Evolutionary conservation across 2,888 invertebrate genomes (phyloP), one percentile per base, ranked within the genome.

Genomic region (Drosophila sordidula): DNA sequence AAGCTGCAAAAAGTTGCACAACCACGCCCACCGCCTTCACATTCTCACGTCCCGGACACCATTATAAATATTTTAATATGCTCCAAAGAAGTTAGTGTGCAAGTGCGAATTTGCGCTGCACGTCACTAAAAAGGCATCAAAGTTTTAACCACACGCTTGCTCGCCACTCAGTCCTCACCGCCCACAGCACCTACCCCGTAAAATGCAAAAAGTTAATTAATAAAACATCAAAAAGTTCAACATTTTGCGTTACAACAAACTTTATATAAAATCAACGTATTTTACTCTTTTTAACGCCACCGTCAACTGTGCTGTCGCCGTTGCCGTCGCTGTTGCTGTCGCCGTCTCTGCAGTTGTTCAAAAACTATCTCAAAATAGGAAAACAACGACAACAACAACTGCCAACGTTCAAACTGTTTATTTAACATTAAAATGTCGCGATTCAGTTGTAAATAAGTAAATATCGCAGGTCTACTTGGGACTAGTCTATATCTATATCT

Each of bases 141-240:
- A 87, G 86, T 87, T 83, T 87, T 76, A 87, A 85, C 82, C 82
- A 73, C 82, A 87, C 81, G 68, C 82, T 69, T 63, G 78, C 70
- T 49, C 49, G 51, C 45, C 68, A 36, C 47, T 44, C 42, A n/a
- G 39, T 52, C 36, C 68, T 34, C 29, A 9, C 32, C 22, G 29
- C 6, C 11, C 38, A 11, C 44, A 36, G 4, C 6, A 3, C 38
- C 42, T 32, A 51, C 51, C 36, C 29, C 45, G 75, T 68, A 63
- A 77, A 84, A 86, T 82, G 83, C 83, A 86, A 83, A 84, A 84
- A 88, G 84, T 84, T 84, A 84, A 84, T 84, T 84, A 84, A 84
- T 84, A 84, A 88, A 84, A 88, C 84, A 88, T 88, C 89, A 88
- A 84, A 84, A 88, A 88, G 87, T 88, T 88, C 69, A 80, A 78